phyloP scores from a whole-genome alignment of 2,888 invertebrate species.

The Barypeithes pellucidus region DNA sequence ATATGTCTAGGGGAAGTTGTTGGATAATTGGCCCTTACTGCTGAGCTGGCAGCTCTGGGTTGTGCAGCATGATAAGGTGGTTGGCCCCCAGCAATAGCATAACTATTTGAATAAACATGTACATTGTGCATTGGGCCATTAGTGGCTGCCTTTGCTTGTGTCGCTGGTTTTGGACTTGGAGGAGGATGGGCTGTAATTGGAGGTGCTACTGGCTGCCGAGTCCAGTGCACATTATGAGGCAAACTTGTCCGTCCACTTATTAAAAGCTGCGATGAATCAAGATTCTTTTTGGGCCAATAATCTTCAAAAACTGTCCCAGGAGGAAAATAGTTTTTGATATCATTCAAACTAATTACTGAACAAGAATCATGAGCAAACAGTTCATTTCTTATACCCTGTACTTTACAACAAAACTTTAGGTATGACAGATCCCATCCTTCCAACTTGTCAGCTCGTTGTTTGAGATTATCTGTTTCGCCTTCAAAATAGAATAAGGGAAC shows the following conservation, averaged over 20 bases:
- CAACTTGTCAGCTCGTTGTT: conserved; percentile 88
- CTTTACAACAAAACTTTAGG: conserved; percentile 94
- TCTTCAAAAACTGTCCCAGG: conserved; percentile 92
- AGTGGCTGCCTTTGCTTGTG: conserved; percentile 65
- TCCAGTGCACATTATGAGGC: conserved; percentile 80
- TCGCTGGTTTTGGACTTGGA: conserved; percentile 68
- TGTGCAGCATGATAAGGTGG: conserved; percentile 63
- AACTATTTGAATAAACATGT: conserved; percentile 63
- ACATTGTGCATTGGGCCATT: conserved; percentile 65
- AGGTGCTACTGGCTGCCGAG: conserved; percentile 83
- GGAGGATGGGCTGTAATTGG: conserved; percentile 76
- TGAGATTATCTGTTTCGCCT: conserved; percentile 93
- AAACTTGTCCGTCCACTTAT: conserved; percentile 74
- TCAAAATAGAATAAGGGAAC: conserved; percentile 94
- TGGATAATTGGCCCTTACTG: conserved; percentile 67
- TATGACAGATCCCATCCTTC: conserved; percentile 95
- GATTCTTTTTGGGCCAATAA: conserved; percentile 93
- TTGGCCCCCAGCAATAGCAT: conserved; percentile 62
- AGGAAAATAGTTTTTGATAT: conserved; percentile 93
- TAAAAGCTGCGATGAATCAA: conserved; percentile 82
- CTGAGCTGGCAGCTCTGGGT: conserved; percentile 63
- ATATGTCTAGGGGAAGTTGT: conserved; percentile 66
- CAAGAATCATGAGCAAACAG: conserved; percentile 93
- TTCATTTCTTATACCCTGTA: conserved; percentile 93
- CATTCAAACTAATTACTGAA: conserved; percentile 90